These are phyloP conservation scores for Drosophila bifasciata DNA, from an alignment of 1,140 invertebrate genomes.

Conservation along the genomic window DNA sequence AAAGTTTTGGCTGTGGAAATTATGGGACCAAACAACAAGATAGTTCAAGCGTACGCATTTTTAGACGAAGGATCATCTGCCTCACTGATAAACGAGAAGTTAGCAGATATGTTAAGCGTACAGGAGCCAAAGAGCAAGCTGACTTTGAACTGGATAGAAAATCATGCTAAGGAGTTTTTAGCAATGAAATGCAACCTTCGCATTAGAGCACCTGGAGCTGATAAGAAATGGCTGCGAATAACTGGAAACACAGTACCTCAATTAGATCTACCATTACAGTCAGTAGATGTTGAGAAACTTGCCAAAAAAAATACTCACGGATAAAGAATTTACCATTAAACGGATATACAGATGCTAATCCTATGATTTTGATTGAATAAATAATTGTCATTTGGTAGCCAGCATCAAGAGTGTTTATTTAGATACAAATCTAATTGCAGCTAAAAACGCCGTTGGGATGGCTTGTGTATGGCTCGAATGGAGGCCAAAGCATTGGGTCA, in stretches of 20 bases:
- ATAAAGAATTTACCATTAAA: neutral
- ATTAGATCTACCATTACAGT: neutral
- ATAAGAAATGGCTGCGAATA: neutral
- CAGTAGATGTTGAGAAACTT: neutral
- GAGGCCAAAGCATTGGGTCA: neutral
- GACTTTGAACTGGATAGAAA: neutral
- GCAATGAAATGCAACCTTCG: neutral
- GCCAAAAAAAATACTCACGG: neutral
- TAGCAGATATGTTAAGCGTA: neutral
- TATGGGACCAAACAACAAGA: neutral
- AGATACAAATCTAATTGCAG: neutral
- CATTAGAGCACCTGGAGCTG: neutral
- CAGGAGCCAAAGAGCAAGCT: neutral
- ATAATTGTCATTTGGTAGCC: neutral
- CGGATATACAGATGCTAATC: neutral
- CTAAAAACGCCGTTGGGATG: neutral
- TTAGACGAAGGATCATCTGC: conserved; percentile 1
- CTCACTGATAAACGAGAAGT: neutral
- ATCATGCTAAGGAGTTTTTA: neutral
- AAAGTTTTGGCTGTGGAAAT: neutral
- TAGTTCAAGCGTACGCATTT: neutral
- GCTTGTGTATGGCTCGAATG: neutral
- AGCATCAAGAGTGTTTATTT: neutral
- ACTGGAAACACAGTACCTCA: neutral
- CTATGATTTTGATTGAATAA: neutral